Base-by-base conservation (phyloP, 2,888 invertebrate species). In the Hydroisotoma schaefferi region DNA sequence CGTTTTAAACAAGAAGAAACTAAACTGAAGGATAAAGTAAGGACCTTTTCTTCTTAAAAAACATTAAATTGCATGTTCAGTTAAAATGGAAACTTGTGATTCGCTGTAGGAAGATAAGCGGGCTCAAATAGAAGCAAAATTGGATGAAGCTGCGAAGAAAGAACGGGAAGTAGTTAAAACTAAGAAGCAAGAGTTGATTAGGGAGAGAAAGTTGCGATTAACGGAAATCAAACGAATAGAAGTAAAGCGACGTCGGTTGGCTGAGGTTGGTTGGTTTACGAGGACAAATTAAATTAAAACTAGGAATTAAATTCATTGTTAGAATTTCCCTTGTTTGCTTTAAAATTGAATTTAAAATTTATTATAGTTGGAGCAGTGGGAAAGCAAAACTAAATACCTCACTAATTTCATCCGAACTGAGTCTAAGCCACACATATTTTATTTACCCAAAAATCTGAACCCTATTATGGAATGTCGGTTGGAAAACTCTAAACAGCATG, bases 1-100 rank as follows among this genome's bases (percentile, higher is more conserved):
- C 92, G 91, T 77, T 98, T 98, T 77, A 88, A 93, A 74, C 90
- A 91, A 75, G 95, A 97, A 75, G 94, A 95, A 78, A 90, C 90
- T 58, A 87, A 87, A 57, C 79, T 91, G 68, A 91, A 92, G 77
- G 87, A 88, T 73, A 91, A 88, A 81, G 85, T 85, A 76, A 73
- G 69, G 73, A 18, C 20, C 5, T 8, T 40, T 18, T 5, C n/a
- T 15, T 40, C 20, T 40, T 40, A 40, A 10, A 33, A 33, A 40
- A 4, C 15, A 18, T 40, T 10, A 20, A 40, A 38, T 10, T 43
- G 26, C 38, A 18, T 27, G 20, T 23, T 43, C 40, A 4, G 22
- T 33, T 33, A 33, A 10, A 33, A 6, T 10, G n/a, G n/a, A n/a
- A n/a, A n/a, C 18, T 43, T 18, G 5, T 43, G 20, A 8, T 46